Evolutionary conservation across 1,140 invertebrate genomes (phyloP), one percentile per base, ranked within the genome.

Genomic region (Drosophila simulans): DNA sequence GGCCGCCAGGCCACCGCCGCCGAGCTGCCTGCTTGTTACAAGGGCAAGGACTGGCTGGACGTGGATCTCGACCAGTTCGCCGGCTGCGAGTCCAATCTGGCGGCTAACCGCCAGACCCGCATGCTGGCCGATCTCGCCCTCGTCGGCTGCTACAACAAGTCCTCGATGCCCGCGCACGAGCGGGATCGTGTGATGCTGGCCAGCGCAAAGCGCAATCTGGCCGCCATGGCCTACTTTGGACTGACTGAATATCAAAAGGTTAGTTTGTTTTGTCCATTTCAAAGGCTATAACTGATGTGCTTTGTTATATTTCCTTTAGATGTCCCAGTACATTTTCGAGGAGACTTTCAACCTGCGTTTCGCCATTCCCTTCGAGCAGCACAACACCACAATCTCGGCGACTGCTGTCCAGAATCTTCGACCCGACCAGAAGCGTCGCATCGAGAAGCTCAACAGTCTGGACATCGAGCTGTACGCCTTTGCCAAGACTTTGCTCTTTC

Each of bases 311-410:
- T 43, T 0, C 1, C 34, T 84, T 5, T 88, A 96, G 94, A 96
- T 97, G 68, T 97, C 97, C 31, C 98, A 99, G 92, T 98, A 98
- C 91, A 95, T 99, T 40, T 99, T 99, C 93, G 98, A 99, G 92
- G 96, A 98, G 93, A 98, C 97, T n/a, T 99, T 99, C 92, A 96
- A 97, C 92, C 94, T 99, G 84, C 94, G 96, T 80, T 99, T 98
- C 93, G 95, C 96, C 45, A 95, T 97, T 76, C 95, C 96, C 25
- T 98, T 98, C 92, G 96, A 96, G 77, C 97, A 98, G 91, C 96
- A 97, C 91, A 98, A 98, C 93, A 95, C 97, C 62, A 98, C 97
- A 0, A 94, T 97, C 53, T 97, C 97, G 17, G 96, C 95, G 85
- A 94, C 94, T 49, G 97, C 95, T 51, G 94, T 97, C 85, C 94